Evolutionary conservation across 2,113 vertebrate species (phyloP), one percentile per base, ranked within the genome.

Genomic region (Triplophysa siluroides): DNA sequence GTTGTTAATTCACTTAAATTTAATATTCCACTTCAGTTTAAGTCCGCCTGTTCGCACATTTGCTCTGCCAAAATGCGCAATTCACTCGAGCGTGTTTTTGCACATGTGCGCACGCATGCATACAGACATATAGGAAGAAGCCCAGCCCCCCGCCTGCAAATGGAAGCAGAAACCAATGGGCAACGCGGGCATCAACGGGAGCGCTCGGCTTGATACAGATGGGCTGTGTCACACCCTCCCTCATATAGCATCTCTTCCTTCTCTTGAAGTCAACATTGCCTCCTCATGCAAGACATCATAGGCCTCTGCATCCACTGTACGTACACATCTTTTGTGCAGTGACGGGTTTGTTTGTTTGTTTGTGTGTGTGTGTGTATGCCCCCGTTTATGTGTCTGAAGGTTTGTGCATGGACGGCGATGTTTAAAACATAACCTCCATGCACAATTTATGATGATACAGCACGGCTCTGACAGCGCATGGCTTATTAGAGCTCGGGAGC

Each of bases 351-450:
- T 47, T 75, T 70, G 29, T 29, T 29, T 29, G 50, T 47, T 70
- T 70, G 58, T 45, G 64, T 56, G 56, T 70, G 58, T 45, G 64
- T 56, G 56, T 23, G 56, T 23, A 76, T 21, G 80, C 8, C 79
- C 24, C 23, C 70, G 78, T 60, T 50, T 76, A 41, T 61, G 47
- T 78, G 62, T 79, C 71, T 77, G 74, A 67, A 83, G 62, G 69
- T 38, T 78, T 80, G 70, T 63, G 76, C 65, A 76, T 66, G 78
- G 64, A 62, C 3, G 50, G 60, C 78, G 74, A 86, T 86, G 85
- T 86, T 86, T 86, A 79, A 86, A 84, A 84, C 85, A 86, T 84
- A 73, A 84, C 82, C 78, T 78, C 72, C 85, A 84, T 86, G 83
- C 81, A 86, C 74, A 86, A 84, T 86, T 86, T 80, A 86, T 84